Percentiles rank a stretch among this genome's conserved stretches.
Evolutionary conservation across 2,797 vertebrate species (phyloP).

Genomic region (Cetoscarus ocellatus): DNA sequence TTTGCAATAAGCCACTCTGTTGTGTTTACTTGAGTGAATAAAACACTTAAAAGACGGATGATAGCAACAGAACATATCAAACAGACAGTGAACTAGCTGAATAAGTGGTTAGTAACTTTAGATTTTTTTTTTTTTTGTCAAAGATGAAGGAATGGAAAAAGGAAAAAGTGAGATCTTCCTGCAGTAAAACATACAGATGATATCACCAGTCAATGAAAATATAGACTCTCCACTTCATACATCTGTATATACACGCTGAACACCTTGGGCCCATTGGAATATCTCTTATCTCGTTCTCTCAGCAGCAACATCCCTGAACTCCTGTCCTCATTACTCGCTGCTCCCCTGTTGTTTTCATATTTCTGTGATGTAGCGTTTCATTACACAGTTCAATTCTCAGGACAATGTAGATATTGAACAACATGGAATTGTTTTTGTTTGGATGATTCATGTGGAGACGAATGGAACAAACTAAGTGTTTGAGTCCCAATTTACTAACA

Average conservation of each 20-base stretch:
- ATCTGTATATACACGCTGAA: background rate
- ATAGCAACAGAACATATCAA: too few species aligned
- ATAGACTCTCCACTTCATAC: background rate
- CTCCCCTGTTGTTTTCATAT: conserved; percentile 14
- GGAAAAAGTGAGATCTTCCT: background rate
- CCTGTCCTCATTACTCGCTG: conserved; percentile 27
- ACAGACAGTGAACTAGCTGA: background rate
- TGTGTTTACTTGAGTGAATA: too few species aligned
- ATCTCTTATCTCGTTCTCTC: conserved; percentile 25
- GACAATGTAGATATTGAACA: conserved; percentile 9
- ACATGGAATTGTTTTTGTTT: conserved; percentile 1
- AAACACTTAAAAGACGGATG: background rate
- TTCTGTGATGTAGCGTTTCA: conserved; percentile 8
- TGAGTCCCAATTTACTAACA: background rate
- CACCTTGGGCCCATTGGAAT: conserved; percentile 11
- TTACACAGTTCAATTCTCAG: background rate
- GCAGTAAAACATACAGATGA: conserved; percentile 8
- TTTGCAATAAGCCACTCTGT: too few species aligned
- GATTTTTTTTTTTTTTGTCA: conserved; percentile 1
- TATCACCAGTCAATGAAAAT: conserved; percentile 9
- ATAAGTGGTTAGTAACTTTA: background rate
- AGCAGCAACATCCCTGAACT: conserved; percentile 28
- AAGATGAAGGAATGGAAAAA: background rate
- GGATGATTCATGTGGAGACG: background rate
- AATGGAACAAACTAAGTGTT: conserved; percentile 8